Base-by-base conservation (phyloP, 2,888 invertebrate genomes). In the Rhogogaster chlorosoma region DNA sequence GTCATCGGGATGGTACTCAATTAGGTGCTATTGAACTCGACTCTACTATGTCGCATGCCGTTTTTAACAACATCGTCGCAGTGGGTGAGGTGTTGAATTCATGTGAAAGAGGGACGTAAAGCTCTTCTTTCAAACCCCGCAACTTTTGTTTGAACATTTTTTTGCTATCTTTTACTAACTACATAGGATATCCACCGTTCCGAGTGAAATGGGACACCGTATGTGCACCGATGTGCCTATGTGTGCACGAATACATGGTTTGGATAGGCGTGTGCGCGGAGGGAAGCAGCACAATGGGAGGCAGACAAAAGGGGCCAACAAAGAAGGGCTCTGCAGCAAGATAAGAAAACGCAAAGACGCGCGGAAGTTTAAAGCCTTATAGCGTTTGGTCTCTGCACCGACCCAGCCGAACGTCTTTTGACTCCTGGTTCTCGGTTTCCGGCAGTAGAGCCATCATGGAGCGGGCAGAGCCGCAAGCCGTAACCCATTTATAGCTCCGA, bases 301-400 rank as follows among this genome's bases (percentile, higher is more conserved):
- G 70, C 86, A 87, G 85, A 89, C 88, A 89, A 89, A 89, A 87
- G 87, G 83, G 75, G 78, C 84, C 86, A 86, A 89, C 89, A 89
- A 89, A 89, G 89, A 89, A 87, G 85, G 87, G 64, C 75, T 77
- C 84, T 86, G 78, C 78, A 80, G 15, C 78, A 49, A 57, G 78
- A 80, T 80, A 80, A 80, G 78, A 61, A 80, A 80, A 80, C 61
- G 78, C 61, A 61, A 80, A 61, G 78, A 38, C 78, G 61, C 61
- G 78, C 78, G 78, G 78, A 80, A 80, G 78, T 80, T 57, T 61
- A 80, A 38, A 80, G 78, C 49, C 77, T 38, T 42, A 73, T 42
- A 53, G 53, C 77, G 42, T 73, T 70, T 42, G 73, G 73, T 73
- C 73, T 22, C 77, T 22, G 77, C 73, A 77, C n/a, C 77, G 49